Conservation (phyloP, 2,888 invertebrate genomes). For the Morpho deidamia region DNA sequence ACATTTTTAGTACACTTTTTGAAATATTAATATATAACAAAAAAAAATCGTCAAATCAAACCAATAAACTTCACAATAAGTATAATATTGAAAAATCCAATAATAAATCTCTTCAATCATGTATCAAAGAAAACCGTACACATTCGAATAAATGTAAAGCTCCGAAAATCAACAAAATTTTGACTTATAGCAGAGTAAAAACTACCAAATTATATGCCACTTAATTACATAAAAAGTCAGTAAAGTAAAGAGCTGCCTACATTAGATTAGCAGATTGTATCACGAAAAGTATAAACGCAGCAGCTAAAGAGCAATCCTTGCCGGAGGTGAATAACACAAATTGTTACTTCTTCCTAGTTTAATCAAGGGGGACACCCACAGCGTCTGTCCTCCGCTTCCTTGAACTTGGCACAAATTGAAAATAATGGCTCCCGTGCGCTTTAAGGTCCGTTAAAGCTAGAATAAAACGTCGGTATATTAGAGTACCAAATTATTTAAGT, state of each 20-base stretch:
- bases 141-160: too few species aligned
- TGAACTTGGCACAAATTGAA: conserved; percentile 71
- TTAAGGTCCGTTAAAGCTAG: conserved; percentile 38
- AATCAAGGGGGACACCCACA: conserved; percentile 77
- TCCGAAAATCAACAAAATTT: too few species aligned
- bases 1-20: too few species aligned
- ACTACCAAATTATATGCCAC: not conserved
- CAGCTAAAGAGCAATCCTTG: conserved; percentile 48
- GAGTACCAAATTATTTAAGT: not conserved
- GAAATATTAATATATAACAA: too few species aligned
- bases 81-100: too few species aligned
- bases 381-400: conserved; percentile 54
- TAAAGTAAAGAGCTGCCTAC: not conserved
- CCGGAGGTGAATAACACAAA: conserved; percentile 58
- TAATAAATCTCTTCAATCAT: too few species aligned
- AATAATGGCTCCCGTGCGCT: conserved; percentile 66
- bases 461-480: not conserved
- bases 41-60: too few species aligned
- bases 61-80: too few species aligned
- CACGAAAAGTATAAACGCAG: not conserved
- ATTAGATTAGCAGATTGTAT: not conserved
- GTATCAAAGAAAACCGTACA: too few species aligned
- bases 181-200: not conserved
- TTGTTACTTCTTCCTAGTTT: conserved; percentile 68
- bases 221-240: not conserved